phyloP scores from a whole-genome alignment of 2,113 vertebrate genomes.

The Phocoena sinus region DNA sequence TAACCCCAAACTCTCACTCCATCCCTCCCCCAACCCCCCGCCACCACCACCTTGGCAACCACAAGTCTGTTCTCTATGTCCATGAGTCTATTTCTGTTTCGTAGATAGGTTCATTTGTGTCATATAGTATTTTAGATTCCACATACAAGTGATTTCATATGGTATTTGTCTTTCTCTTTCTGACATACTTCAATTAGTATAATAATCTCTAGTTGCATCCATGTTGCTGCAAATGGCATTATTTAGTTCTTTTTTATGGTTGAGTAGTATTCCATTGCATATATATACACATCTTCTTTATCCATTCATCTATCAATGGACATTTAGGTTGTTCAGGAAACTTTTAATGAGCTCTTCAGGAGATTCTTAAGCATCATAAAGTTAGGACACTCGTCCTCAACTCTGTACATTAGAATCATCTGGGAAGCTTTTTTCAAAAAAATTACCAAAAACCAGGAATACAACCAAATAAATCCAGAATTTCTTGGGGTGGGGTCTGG shows the following conservation, averaged over 20 bases:
- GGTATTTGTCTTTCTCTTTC: not conserved
- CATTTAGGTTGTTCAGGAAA: not conserved
- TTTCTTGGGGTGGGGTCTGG: not conserved
- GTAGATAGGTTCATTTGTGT: not conserved
- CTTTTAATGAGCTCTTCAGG: not conserved
- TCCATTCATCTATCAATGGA: not conserved
- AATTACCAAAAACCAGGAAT: not conserved
- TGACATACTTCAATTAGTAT: not conserved
- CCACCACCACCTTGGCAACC: too few relatives aligned
- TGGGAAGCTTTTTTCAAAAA: not conserved
- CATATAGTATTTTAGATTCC: not conserved
- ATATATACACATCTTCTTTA: not conserved
- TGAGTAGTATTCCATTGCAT: not conserved
- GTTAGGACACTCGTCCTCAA: not conserved
- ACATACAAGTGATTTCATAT: not conserved
- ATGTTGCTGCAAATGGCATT: not conserved
- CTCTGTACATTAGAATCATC: not conserved
- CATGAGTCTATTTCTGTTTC: not conserved
- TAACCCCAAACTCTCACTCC: too few relatives aligned
- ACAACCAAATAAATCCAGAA: not conserved
- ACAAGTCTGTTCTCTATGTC: not conserved
- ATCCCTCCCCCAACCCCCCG: too few relatives aligned
- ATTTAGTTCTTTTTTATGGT: not conserved
- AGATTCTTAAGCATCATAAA: not conserved
- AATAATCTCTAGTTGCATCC: not conserved